Base-by-base conservation (phyloP, 1,140 invertebrate genomes). In the Drosophila repletoides region DNA sequence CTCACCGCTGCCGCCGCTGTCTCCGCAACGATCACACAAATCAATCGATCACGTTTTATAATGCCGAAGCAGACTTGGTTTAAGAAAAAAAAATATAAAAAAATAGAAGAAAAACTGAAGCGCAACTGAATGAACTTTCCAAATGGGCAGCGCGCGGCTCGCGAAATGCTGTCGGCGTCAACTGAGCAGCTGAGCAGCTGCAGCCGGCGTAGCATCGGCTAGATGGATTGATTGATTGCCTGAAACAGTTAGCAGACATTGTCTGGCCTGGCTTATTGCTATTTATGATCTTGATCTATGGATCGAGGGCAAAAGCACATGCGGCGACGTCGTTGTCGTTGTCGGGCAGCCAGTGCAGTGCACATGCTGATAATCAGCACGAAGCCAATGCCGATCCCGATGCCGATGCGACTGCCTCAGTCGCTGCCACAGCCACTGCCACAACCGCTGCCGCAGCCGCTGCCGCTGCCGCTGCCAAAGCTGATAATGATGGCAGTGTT, bases 231-330 rank as follows among this genome's bases (percentile, higher is more conserved):
- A 89, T 89, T 88, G 87, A 89, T 89, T 88, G 87, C 76, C 87
- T 70, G 80, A 88, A 89, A 89, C 86, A 89, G 87, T 89, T 89
- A 89, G 87, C 86, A 88, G 80, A 86, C 86, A 89, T 81, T 88
- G 83, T 88, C 83, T 88, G 74, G 80, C 71, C 43, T 70, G 56
- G 81, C 80, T 88, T 89, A 87, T 89, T 89, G 87, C 87, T 88
- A 89, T 89, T 89, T 88, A 89, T 89, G 86, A 89, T 89, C 87
- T 88, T 89, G 87, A 88, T 89, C 87, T 89, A 89, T 88, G 86
- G 80, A 89, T 89, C 87, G 87, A 87, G 87, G 86, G 80, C 87
- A 89, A 86, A 80, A 86, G 80, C 80, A 86, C 80, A 84, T 84
- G 79, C 80, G 72, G 80, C 79, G 79, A 63, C 69, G 56, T 53